These are phyloP conservation scores for Lamellibrachia satsuma DNA, from an alignment of 2,888 invertebrate genomes.

Conservation along the genomic window DNA sequence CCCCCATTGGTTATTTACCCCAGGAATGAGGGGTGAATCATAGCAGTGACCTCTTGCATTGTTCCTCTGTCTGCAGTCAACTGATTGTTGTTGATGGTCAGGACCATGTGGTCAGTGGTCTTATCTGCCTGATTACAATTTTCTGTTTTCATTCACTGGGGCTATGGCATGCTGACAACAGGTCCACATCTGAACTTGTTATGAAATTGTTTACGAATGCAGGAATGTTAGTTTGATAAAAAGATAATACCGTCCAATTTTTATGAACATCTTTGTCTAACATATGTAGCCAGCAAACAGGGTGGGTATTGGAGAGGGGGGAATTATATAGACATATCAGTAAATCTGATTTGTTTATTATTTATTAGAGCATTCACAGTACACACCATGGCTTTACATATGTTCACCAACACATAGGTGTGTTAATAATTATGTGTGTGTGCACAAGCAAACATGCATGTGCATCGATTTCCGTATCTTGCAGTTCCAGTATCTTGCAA, in stretches of 20 bases:
- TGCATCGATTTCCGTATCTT: background rate
- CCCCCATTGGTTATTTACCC: background rate
- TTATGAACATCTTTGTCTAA: background rate
- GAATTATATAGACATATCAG: background rate
- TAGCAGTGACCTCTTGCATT: background rate
- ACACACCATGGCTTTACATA: background rate
- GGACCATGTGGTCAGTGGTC: background rate
- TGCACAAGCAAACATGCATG: background rate
- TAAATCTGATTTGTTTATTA: background rate
- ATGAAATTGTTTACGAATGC: slow-evolving; percentile 2
- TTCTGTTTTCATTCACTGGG: background rate
- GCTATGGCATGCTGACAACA: background rate
- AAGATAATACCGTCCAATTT: background rate
- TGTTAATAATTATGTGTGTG: background rate
- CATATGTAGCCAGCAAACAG: background rate
- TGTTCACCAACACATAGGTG: background rate
- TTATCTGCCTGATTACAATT: background rate
- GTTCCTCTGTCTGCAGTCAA: background rate
- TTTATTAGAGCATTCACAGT: background rate
- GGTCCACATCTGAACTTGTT: slow-evolving; percentile 6
- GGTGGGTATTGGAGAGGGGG: background rate
- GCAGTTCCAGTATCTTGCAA: background rate
- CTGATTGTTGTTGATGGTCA: background rate
- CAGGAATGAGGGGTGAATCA: background rate
- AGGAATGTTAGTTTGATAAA: background rate